phyloP scores from a whole-genome alignment of 2,113 vertebrate species.

The Cyanocitta stelleri region DNA sequence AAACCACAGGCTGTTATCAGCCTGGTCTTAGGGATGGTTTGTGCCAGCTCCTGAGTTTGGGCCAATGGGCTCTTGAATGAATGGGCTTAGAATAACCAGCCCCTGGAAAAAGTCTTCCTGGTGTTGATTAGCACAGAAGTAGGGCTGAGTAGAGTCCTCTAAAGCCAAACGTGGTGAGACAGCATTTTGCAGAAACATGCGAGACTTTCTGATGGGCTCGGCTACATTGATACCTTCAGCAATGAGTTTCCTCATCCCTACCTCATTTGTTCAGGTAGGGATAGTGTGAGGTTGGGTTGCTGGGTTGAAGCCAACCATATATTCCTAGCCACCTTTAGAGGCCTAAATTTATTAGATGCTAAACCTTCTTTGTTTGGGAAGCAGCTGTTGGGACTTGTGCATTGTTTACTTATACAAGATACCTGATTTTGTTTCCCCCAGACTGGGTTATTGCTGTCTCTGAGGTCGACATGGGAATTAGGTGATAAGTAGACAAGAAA shows the following conservation, averaged over 20 bases:
- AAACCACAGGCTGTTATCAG: neutral
- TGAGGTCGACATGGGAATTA: neutral
- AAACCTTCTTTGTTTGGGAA: neutral
- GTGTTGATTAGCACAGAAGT: neutral
- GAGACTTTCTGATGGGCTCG: accelerated
- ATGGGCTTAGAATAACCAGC: neutral
- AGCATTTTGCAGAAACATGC: neutral
- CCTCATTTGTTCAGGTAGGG: neutral
- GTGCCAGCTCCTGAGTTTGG: neutral
- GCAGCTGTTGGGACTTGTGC: neutral
- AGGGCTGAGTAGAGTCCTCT: neutral
- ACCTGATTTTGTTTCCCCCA: neutral
- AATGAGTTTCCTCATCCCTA: neutral
- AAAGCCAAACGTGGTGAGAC: neutral
- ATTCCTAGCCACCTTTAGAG: neutral
- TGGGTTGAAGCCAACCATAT: neutral
- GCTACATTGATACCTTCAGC: neutral
- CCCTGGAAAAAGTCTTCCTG: neutral
- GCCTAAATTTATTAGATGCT: neutral
- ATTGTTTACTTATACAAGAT: neutral
- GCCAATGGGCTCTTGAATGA: neutral
- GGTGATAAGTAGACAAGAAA: neutral
- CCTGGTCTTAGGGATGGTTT: neutral
- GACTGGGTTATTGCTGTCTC: neutral
- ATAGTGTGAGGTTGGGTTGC: neutral